These are phyloP conservation scores for Huso huso DNA, from an alignment of 2,797 vertebrate species.

Conservation along the genomic window DNA sequence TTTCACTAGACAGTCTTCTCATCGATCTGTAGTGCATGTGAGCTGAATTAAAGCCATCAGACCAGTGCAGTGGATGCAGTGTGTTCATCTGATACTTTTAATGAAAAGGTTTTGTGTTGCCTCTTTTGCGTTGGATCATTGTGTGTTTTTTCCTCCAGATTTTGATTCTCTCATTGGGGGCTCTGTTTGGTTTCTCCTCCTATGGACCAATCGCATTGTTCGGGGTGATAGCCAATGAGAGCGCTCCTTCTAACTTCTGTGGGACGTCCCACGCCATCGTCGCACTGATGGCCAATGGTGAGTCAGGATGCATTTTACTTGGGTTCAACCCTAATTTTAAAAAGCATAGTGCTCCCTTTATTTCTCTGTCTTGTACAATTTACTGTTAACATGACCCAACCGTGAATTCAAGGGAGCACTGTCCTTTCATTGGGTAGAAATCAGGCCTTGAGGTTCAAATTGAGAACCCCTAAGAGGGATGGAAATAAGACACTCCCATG, in stretches of 20 bases:
- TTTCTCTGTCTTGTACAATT: background rate
- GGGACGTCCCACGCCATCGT: constrained; percentile 95
- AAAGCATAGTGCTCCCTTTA: background rate
- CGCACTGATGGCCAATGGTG: constrained; percentile 90
- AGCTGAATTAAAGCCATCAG: no score
- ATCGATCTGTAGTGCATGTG: no score
- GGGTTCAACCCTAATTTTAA: background rate
- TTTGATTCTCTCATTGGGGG: constrained; percentile 86
- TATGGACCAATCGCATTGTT: constrained; percentile 93
- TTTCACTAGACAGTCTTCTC: no score
- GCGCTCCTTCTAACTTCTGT: constrained; percentile 86
- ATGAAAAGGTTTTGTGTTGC: background rate
- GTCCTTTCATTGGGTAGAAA: no score
- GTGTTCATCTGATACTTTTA: background rate
- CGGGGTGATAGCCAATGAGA: constrained; percentile 93
- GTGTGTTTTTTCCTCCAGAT: constrained; percentile 53
- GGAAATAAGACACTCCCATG: no score
- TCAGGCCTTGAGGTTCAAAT: no score
- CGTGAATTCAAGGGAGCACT: no score
- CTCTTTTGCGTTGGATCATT: background rate
- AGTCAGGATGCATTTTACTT: constrained; percentile 31
- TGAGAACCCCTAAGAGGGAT: no score
- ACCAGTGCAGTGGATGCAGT: no score
- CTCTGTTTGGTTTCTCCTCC: constrained; percentile 83
- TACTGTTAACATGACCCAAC: background rate